A percentile compares a stretch with the other conserved stretches of the same genome.
These are phyloP conservation scores for Zygogramma bicolorata DNA, from an alignment of 2,888 invertebrate species.

Conservation along the genomic window DNA sequence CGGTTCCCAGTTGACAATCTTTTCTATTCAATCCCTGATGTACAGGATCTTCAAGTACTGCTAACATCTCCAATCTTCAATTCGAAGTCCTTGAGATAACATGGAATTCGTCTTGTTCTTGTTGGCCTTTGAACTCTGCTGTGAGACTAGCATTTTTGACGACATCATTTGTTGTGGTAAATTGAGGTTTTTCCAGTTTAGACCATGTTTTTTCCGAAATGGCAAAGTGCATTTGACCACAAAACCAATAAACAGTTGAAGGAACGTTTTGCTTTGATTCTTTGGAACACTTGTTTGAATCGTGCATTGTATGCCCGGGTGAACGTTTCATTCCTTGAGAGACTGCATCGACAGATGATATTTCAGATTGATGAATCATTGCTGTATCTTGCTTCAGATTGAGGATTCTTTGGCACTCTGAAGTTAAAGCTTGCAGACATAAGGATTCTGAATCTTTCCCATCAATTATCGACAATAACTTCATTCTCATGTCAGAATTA, in stretches of 20 bases:
- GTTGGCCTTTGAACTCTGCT: too few relatives aligned
- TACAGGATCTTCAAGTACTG: too few relatives aligned
- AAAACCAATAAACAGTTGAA: not conserved
- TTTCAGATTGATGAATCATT: not conserved
- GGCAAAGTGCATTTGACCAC: slow-evolving; percentile 1
- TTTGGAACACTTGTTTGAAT: not conserved
- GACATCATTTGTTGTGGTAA: too few relatives aligned
- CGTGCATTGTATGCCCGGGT: not conserved
- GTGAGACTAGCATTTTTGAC: too few relatives aligned
- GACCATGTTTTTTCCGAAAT: too few relatives aligned
- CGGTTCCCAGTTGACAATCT: too few relatives aligned
- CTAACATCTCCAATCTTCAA: too few relatives aligned
- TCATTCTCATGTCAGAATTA: not conserved
- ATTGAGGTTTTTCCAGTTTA: too few relatives aligned
- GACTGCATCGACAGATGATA: not conserved
- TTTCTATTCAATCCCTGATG: too few relatives aligned
- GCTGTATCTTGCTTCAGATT: not conserved
- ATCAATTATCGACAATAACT: not conserved
- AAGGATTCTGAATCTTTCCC: not conserved
- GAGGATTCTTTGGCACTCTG: not conserved
- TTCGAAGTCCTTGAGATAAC: too few relatives aligned
- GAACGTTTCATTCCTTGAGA: not conserved
- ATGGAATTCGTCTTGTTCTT: too few relatives aligned
- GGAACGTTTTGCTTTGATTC: not conserved
- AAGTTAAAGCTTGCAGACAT: not conserved